Percentiles rank a stretch among this genome's conserved stretches.
These are phyloP conservation scores for Campopleginae sp. DNA, from an alignment of 2,888 invertebrate genomes.

Conservation along the genomic window DNA sequence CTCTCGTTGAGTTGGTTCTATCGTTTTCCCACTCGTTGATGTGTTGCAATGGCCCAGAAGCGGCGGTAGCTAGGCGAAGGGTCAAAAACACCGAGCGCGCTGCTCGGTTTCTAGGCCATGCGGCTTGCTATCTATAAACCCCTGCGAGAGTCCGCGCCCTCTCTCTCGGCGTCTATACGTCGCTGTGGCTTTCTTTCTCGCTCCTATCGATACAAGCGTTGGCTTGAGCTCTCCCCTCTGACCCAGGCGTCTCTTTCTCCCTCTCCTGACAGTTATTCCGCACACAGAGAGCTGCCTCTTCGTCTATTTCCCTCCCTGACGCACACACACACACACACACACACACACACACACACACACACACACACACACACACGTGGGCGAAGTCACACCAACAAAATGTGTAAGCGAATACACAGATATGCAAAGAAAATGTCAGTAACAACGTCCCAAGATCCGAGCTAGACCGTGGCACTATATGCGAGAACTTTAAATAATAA, in stretches of 20 bases:
- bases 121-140: slow-evolving; percentile 84
- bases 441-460: slow-evolving; percentile 47
- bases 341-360: slow-evolving; percentile 33
- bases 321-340: slow-evolving; percentile 35
- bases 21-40: slow-evolving; percentile 51
- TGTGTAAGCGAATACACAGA: slow-evolving; percentile 4
- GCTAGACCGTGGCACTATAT: slow-evolving; percentile 55
- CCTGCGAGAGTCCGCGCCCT: slow-evolving; percentile 76
- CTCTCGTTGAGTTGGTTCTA: slow-evolving; percentile 24
- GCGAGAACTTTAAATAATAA: slow-evolving; percentile 59
- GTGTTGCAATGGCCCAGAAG: slow-evolving; percentile 84
- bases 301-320: slow-evolving; percentile 48
- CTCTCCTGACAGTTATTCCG: slow-evolving; percentile 12
- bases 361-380: slow-evolving; percentile 38
- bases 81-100: slow-evolving; percentile 83
- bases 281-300: slow-evolving; percentile 14
- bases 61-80: slow-evolving; percentile 84
- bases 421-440: slow-evolving; percentile 44
- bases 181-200: slow-evolving; percentile 16
- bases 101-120: slow-evolving; percentile 84
- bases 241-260: slow-evolving; percentile 30
- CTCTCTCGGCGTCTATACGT: slow-evolving; percentile 55
- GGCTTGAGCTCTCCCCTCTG: slow-evolving; percentile 17
- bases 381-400: background rate
- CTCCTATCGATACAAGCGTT: slow-evolving; percentile 22